Base-by-base conservation (phyloP, 1,140 invertebrate genomes). In the Lordiphosa stackelbergi region DNA sequence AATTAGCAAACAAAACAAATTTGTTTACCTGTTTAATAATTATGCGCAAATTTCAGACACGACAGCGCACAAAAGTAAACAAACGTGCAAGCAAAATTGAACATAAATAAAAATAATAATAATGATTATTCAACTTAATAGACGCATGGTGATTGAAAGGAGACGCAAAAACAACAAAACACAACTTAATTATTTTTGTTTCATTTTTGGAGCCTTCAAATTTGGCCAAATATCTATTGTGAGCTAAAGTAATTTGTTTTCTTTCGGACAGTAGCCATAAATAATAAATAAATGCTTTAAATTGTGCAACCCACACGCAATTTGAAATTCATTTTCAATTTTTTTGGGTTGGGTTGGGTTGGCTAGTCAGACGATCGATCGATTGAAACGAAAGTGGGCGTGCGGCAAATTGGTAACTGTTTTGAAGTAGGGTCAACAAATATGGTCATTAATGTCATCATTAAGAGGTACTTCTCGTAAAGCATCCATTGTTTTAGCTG, bases 151-250 rank as follows among this genome's bases (percentile, higher is more conserved):
- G 62, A 56, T 66, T 53, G 22, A 45, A 45, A 45, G 42, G 42
- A 31, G 5, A 42, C 16, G 22, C 40, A 42, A 43, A 37, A 55
- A 37, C 2, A 19, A 45, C 16, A 46, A 43, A 74, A 22, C 31
- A 46, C 70, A 69, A 81, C 75, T 79, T 79, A 79, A 79, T 79
- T 81, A 79, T 72, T 63, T 64, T 55, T 64, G 52, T 55, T 53
- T 48, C 46, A 10, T 10, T 19, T 47, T 47, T 16, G 48, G 54
- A 71, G 49, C 65, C 71, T 81, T 81, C 36, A 71, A 41, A 61
- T 74, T 66, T 73, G 70, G 74, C 53, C 55, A 79, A 71, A 68
- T 36, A 69, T 55, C 12, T 43, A 72, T 65, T 56, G 73, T 69
- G 69, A 73, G 66, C 35, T 56, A 51, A 66, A 73, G 73, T 69